Evolutionary conservation across 2,797 vertebrate species (phyloP).

Genomic region (Amblyopsis hoosieri): DNA sequence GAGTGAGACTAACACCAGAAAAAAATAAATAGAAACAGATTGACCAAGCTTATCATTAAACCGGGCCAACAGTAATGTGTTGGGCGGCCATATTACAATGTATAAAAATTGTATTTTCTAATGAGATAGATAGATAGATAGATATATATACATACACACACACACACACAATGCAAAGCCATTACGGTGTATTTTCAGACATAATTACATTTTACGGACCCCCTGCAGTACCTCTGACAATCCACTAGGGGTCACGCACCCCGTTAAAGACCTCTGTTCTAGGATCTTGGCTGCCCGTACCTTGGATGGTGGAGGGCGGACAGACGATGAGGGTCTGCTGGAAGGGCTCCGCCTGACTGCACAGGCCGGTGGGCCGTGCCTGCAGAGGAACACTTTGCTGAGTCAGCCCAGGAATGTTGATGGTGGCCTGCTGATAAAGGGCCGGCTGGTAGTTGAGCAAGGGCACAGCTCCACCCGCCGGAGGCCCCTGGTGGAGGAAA

Average conservation of each 20-base stretch:
- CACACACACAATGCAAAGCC: too few species aligned
- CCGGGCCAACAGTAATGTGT: background rate
- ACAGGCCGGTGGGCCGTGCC: conserved; percentile 90
- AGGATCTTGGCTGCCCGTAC: conserved; percentile 64
- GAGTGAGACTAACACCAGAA: background rate
- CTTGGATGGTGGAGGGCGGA: conserved; percentile 91
- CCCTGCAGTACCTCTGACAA: too few species aligned
- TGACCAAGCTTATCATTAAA: too few species aligned
- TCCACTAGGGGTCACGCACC: too few species aligned
- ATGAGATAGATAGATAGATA: too few species aligned
- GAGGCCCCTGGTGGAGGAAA: conserved; percentile 85
- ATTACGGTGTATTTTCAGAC: background rate
- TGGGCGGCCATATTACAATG: too few species aligned
- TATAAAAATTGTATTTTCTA: too few species aligned
- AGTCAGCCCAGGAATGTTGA: conserved; percentile 92
- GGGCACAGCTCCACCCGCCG: conserved; percentile 91
- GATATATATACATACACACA: too few species aligned
- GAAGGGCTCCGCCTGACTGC: conserved; percentile 94
- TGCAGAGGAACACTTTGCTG: conserved; percentile 94
- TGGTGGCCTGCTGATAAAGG: conserved; percentile 95
- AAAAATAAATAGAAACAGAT: background rate
- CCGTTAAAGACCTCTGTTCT: too few species aligned
- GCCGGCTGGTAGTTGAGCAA: conserved; percentile 97
- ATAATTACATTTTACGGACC: background rate
- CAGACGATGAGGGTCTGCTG: conserved; percentile 98